phyloP scores from a whole-genome alignment of 2,888 invertebrate genomes.

The Rosalia funebris region DNA sequence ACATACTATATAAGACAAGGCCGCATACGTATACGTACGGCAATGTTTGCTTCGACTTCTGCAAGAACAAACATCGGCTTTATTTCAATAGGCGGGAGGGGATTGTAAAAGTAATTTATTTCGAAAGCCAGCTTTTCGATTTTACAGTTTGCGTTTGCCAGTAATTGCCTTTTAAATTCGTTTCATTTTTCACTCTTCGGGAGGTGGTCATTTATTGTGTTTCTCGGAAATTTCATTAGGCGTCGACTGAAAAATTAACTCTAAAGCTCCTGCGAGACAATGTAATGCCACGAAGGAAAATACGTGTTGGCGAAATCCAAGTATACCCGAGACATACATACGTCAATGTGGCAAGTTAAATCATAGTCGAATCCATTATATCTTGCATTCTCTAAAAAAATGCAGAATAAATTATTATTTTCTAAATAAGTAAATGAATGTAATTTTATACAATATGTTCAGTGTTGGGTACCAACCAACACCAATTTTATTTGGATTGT shows the following conservation, averaged over 20 bases:
- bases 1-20: conserved; percentile 13
- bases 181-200: neutral
- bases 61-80: conserved; percentile 23
- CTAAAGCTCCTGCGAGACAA: neutral
- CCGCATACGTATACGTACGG: neutral
- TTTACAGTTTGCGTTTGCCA: conserved; percentile 6
- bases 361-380: too few species aligned
- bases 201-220: neutral
- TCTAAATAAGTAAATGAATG: too few species aligned
- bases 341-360: too few species aligned
- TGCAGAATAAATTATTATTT: too few species aligned
- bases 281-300: neutral
- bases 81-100: neutral
- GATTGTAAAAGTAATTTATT: conserved; percentile 23
- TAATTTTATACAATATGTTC: too few species aligned
- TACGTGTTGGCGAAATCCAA: neutral
- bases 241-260: neutral
- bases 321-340: too few species aligned
- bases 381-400: too few species aligned
- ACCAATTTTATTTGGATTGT: too few species aligned
- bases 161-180: conserved; percentile 7
- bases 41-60: conserved; percentile 10
- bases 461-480: too few species aligned
- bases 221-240: conserved; percentile 5
- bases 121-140: conserved; percentile 10